Percentiles rank a stretch among this genome's conserved stretches.
Evolutionary conservation across 2,113 vertebrate genomes (phyloP).

Genomic region (Pseudorhombus dupliciocellatus): DNA sequence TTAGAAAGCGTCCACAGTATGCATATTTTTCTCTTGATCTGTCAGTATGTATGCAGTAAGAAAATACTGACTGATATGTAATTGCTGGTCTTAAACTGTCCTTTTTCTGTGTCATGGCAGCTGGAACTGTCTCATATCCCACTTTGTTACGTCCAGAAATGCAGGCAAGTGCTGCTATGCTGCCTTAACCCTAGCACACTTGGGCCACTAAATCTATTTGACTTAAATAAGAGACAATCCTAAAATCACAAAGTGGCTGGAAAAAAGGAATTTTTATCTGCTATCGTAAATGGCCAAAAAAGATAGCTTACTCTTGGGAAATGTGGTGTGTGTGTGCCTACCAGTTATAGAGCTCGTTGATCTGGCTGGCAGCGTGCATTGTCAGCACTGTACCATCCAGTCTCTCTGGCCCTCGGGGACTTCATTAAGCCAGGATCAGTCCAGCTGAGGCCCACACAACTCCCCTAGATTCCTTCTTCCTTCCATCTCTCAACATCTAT

Average conservation of each 20-base stretch:
- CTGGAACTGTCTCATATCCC: too few species aligned
- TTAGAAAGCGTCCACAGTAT: background rate
- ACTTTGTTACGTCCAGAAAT: too few species aligned
- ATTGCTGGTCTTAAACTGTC: background rate
- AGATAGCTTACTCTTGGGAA: conserved; percentile 21
- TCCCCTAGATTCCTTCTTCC: conserved; percentile 53
- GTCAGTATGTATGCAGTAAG: background rate
- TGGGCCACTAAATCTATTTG: too few species aligned
- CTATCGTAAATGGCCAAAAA: too few species aligned
- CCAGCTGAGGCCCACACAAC: conserved; percentile 70
- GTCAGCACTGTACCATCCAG: conserved; percentile 61
- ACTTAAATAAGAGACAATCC: too few species aligned
- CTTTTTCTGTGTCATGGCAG: too few species aligned
- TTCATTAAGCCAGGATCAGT: conserved; percentile 72
- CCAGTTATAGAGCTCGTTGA: conserved; percentile 30
- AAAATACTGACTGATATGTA: background rate
- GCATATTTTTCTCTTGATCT: background rate
- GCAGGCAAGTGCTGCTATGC: too few species aligned
- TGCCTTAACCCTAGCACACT: too few species aligned
- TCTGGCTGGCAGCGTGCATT: conserved; percentile 59
- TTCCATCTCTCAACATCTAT: conserved; percentile 54
- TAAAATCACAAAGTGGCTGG: too few species aligned
- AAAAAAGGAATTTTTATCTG: too few species aligned
- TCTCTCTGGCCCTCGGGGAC: conserved; percentile 64
- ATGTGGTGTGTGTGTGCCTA: background rate